Evolutionary conservation across 1,140 invertebrate species (phyloP), one percentile per base, ranked within the genome.

Genomic region (Solenopsis fugax): DNA sequence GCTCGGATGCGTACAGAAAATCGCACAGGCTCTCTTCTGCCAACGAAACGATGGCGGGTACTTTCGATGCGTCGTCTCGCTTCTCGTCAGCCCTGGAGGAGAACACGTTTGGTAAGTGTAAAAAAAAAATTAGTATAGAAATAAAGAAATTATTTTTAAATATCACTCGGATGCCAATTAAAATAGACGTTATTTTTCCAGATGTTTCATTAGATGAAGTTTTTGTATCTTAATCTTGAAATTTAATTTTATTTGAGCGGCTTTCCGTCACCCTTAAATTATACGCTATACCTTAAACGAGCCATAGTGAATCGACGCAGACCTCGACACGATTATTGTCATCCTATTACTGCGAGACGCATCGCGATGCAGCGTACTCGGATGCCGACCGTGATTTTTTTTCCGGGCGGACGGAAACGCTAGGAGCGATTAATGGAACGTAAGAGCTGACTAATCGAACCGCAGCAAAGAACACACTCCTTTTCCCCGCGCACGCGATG

Each of bases 1-100:
- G 94, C 34, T 95, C 94, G 4, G 80, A 80, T 0, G 86, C 86
- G 60, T 92, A 95, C 2, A 95, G 85, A 84, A 94, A 95, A 86
- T 95, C 94, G 6, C 87, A 91, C n/a, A 94, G 85, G 10, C 84
- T 90, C 58, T 94, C 92, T 2, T 86, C 90, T 0, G 85, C 87
- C 34, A 86, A 29, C 1, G 85, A 90, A 7, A 86, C 60, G 16
- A 76, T 21, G 29, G 58, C 10, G 1, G 45, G 34, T 34, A 76
- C 62, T n/a, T 76, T 18, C 1, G 90, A 85, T 0, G 77, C 71
- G 5, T 90, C 87, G 67, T 87, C 62, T 37, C 81, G 85, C 21
- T 89, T 86, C 41, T 93, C 90, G 58, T 93, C 91, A 58, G 78
- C 58, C 71, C 93, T 93, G 62, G 13, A 89, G 92, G 29, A 4